phyloP scores from a whole-genome alignment of 2,888 invertebrate species.

The Nineta flava region DNA sequence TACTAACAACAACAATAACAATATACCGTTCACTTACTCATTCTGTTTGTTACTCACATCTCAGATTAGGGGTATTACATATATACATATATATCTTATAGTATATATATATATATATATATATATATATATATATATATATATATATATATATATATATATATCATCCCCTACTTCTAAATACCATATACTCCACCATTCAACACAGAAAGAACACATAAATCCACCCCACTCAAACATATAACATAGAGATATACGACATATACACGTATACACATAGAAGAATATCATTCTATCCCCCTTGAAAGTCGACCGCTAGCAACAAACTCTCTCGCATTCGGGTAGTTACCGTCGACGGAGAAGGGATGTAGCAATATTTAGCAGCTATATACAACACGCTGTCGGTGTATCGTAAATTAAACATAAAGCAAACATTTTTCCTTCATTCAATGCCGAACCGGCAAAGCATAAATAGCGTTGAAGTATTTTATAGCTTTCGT shows the following conservation, averaged over 20 bases:
- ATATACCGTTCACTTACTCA: no score
- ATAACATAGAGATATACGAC: background rate
- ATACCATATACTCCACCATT: no score
- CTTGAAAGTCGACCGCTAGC: no score
- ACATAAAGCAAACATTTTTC: constrained; percentile 18
- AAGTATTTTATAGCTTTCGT: constrained; percentile 5
- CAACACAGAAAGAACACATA: background rate
- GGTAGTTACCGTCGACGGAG: background rate
- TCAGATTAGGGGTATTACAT: no score
- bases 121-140: no score
- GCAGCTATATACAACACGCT: constrained; percentile 11
- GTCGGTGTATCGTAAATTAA: constrained; percentile 20
- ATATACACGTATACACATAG: background rate
- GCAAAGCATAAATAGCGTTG: constrained; percentile 6
- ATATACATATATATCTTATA: no score
- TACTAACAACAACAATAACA: no score
- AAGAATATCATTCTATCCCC: background rate
- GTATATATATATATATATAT: no score
- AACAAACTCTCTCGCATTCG: background rate
- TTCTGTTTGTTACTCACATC: no score
- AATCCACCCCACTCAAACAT: background rate
- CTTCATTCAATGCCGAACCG: constrained; percentile 11
- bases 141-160: no score
- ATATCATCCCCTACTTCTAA: no score
- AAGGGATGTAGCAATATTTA: constrained; percentile 17